Base-by-base conservation (phyloP, 2,113 vertebrate species). In the Phalacrocorax brasilianus region DNA sequence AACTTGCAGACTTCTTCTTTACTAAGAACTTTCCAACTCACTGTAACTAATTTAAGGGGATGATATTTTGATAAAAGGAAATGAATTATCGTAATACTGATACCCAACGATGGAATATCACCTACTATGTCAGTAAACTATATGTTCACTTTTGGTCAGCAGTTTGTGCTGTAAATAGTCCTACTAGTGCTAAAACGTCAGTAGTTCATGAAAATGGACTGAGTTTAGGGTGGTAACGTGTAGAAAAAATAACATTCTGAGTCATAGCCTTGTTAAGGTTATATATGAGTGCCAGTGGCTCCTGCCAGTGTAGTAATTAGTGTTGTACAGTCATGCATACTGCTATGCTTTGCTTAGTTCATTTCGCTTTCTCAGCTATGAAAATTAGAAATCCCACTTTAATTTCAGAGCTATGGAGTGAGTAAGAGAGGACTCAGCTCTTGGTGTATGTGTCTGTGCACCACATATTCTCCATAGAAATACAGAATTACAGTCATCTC, bases 241-340 rank as follows among this genome's bases (percentile, higher is more conserved):
- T 38, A 38, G 38, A 52, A 63, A 93, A 89, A 95, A 58, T 8
- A 74, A 32, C 27, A 26, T 61, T 59, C 68, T 81, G 86, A 67
- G 61, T 75, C 90, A 91, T 88, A 95, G 19, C 26, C 61, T 92
- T 49, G 49, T 50, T 93, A 72, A 47, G 27, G 55, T 83, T 70
- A 27, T n/a, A 23, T 6, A 11, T 28, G 66, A 73, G 28, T 33
- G 35, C 50, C 2, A 4, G 72, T 52, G 47, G 50, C 56, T 95
- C 47, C 75, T 83, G 50, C 24, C 50, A 52, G 38, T 23, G 55
- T 21, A 62, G 38, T 67, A 88, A 97, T 94, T 91, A 92, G 45
- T 63, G n/a, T 30, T 63, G 45, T n/a, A 18, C 2, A 8, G 55
- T 89, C 78, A 40, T 14, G 44, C 8, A 8, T 5, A 13, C 40